phyloP scores from a whole-genome alignment of 2,888 invertebrate species.

The Drosophila ustulata region DNA sequence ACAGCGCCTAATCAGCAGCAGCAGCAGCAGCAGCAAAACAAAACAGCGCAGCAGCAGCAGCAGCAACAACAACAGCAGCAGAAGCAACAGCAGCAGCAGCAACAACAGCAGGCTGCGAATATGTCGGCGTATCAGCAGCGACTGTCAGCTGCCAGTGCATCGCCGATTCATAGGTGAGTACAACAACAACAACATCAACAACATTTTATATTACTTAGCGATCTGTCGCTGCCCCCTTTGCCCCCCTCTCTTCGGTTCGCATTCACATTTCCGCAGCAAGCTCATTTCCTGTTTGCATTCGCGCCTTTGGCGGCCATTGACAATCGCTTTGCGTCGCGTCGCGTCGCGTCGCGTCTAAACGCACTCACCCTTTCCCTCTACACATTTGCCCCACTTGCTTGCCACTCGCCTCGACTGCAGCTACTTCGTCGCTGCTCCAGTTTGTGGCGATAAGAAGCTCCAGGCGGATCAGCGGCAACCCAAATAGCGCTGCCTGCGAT shows the following conservation, averaged over 20 bases:
- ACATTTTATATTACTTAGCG: background rate
- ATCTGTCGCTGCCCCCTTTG: background rate
- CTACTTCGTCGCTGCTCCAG: slow-evolving; percentile 9
- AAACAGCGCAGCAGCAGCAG: slow-evolving; percentile 53
- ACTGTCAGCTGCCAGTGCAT: slow-evolving; percentile 83
- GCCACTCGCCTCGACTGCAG: background rate
- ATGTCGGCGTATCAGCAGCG: slow-evolving; percentile 85
- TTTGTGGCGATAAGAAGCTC: slow-evolving; percentile 30
- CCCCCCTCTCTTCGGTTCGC: background rate
- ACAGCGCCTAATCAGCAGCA: slow-evolving; percentile 72
- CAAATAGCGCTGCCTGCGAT: slow-evolving; percentile 45
- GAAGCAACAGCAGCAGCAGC: slow-evolving; percentile 65
- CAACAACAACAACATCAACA: background rate
- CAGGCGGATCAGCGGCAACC: slow-evolving; percentile 36
- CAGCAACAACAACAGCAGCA: slow-evolving; percentile 52
- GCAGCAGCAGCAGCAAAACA: slow-evolving; percentile 62
- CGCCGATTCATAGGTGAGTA: slow-evolving; percentile 85
- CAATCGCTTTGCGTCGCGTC: background rate
- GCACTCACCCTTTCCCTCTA: background rate
- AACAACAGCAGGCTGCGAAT: slow-evolving; percentile 81
- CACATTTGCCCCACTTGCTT: background rate
- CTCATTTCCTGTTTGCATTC: slow-evolving; percentile 70
- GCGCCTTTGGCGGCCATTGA: slow-evolving; percentile 49
- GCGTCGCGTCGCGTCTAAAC: background rate
- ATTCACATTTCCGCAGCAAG: slow-evolving; percentile 52